Conservation (phyloP, 2,113 vertebrate species). For the Hippocampus barbouri region DNA sequence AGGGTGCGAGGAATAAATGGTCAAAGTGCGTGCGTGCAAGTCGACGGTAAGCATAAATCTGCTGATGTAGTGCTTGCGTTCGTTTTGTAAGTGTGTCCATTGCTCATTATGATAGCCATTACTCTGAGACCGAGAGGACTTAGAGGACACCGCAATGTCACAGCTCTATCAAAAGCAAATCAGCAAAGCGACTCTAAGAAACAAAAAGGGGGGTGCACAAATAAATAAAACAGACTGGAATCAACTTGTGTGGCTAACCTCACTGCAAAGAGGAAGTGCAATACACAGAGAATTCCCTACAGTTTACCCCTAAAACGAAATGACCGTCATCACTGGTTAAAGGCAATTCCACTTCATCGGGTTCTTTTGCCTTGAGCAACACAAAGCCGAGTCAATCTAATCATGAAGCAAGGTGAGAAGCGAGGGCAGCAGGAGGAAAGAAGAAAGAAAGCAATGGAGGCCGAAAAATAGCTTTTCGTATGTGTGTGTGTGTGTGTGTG, state of each 20-base stretch:
- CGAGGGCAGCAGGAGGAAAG: constrained; percentile 12
- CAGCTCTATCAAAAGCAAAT: constrained; percentile 9
- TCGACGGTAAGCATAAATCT: constrained; percentile 53
- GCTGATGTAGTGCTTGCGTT: constrained; percentile 42
- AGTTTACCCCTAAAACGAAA: constrained; percentile 40
- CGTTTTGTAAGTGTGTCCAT: constrained; percentile 33
- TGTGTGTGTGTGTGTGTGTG: too few relatives aligned
- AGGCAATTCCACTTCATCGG: constrained; percentile 54
- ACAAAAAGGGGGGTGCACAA: not conserved
- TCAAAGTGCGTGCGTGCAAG: constrained; percentile 11
- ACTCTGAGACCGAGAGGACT: constrained; percentile 23
- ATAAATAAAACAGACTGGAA: constrained; percentile 34
- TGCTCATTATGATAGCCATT: constrained; percentile 43
- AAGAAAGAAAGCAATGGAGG: constrained; percentile 18
- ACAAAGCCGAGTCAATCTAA: constrained; percentile 61
- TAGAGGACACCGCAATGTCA: constrained; percentile 41
- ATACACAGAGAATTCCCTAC: constrained; percentile 30
- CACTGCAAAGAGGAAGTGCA: constrained; percentile 11
- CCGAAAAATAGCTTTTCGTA: constrained; percentile 16
- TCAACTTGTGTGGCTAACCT: constrained; percentile 1
- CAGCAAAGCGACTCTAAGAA: not conserved
- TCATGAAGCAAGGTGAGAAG: constrained; percentile 47
- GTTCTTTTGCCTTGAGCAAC: constrained; percentile 39
- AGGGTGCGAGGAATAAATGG: constrained; percentile 32
- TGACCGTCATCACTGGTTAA: constrained; percentile 58